Evolutionary conservation across 1,140 invertebrate species (phyloP), one percentile per base, ranked within the genome.

Genomic region (Microplitis mediator): DNA sequence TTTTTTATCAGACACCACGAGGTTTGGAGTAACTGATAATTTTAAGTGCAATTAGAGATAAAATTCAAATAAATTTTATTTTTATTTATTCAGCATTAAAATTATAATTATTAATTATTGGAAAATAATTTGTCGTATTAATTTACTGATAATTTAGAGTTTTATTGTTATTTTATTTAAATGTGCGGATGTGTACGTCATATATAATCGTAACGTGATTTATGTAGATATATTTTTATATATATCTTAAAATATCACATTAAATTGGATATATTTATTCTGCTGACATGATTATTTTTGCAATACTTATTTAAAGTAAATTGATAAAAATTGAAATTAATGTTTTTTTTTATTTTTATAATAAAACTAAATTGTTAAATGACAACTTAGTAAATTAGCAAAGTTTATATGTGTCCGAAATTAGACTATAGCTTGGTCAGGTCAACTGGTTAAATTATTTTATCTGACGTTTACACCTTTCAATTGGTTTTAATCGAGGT

Each of bases 401-500:
- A 35, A 36, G 16, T 71, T 34, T 11, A 63, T 64, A 64, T 60
- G 60, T 65, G 52, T 67, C 39, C 8, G 6, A 45, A 74, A 70
- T 66, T 80, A 84, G 63, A 78, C 77, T 45, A 45, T 81, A 74
- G 76, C 77, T 69, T 66, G 70, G 51, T 72, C 73, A 71, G 78
- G 80, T 82, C 81, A 84, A 84, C 76, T 84, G 75, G 78, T 78
- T 83, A 65, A 85, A 83, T 83, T 79, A 84, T 85, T 76, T 72
- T 72, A 78, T 79, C 82, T 84, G 78, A 84, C 79, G 81, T 79
- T 85, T 81, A 81, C 82, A 85, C 82, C 80, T 84, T 82, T 71
- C 82, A 85, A 85, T 84, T 85, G 83, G 82, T 84, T 82, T 82
- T 82, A 84, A 85, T 85, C 75, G 76, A 84, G 73, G 51, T 71